These are phyloP conservation scores for Catharus minimus DNA, from an alignment of 2,113 vertebrate species.

Conservation along the genomic window DNA sequence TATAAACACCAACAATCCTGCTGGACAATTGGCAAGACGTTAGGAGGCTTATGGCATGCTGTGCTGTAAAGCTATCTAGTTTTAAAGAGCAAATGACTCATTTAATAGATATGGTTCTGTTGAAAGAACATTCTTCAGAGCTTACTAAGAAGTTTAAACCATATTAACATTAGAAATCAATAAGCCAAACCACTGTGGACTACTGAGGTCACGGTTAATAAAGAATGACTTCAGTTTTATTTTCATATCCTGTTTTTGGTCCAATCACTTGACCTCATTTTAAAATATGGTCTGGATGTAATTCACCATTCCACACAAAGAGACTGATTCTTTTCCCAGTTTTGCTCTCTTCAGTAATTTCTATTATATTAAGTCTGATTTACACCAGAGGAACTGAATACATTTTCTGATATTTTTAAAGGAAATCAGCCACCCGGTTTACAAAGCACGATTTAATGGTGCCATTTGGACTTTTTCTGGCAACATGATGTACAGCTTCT, in stretches of 20 bases:
- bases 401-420: background rate
- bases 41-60: conserved; percentile 39
- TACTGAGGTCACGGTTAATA: conserved; percentile 50
- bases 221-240: conserved; percentile 44
- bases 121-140: conserved; percentile 57
- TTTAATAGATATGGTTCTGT: conserved; percentile 55
- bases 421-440: background rate
- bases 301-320: conserved; percentile 2
- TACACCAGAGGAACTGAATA: background rate
- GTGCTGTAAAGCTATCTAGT: conserved; percentile 16
- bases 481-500: background rate
- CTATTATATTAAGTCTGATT: background rate
- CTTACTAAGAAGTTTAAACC: conserved; percentile 54
- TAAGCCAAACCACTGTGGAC: conserved; percentile 45
- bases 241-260: conserved; percentile 45
- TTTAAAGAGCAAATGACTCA: conserved; percentile 58
- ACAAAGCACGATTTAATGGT: background rate
- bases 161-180: conserved; percentile 61
- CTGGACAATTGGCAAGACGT: background rate
- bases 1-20: conserved; percentile 48
- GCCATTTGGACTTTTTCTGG: background rate
- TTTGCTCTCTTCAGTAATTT: background rate
- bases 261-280: conserved; percentile 44
- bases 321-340: background rate
- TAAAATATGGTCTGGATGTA: conserved; percentile 24